Evolutionary conservation across 2,888 invertebrate genomes (phyloP), one percentile per base, ranked within the genome.

Genomic region (Erebia ligea): DNA sequence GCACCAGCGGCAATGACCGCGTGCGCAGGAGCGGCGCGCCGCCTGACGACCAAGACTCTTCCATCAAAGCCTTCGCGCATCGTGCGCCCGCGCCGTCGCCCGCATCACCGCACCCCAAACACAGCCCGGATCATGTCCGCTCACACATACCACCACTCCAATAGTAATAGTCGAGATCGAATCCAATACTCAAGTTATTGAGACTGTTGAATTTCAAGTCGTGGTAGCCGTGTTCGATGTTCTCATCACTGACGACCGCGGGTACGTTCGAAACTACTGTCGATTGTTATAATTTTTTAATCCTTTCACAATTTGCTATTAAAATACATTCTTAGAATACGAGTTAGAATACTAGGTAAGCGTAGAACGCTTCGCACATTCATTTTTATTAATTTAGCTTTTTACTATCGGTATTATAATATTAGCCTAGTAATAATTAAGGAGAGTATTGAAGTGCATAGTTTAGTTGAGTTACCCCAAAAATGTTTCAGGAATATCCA

Each of bases 1-100:
- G 90, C 80, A 95, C 92, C 78, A 96, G 95, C 74, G 96, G 96
- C 79, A 96, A 88, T 68, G 95, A 95, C 80, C 95, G 92, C 83
- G 96, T 95, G 82, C 95, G 94, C 86, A 95, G 94, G 77, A 96
- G 94, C 85, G 94, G 92, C 90, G 92, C 92, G 84, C 94, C 91
- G 89, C 93, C 90, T 87, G 93, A 93, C 88, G 92, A 92, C 93
- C 93, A 93, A 82, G 93, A 93, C 86, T 93, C 93, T 92, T 93
- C 93, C 93, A 93, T 93, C 86, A 93, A 91, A 83, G 84, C 91
- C 82, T 83, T 82, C 82, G 91, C 87, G 89, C 92, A 93, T 93
- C 83, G 84, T 92, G 91, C 86, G 88, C 86, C 76, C 92, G 91
- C 86, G 73, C 64, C 85, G 86, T 84, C 77, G 68, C 70, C 80